Evolutionary conservation across 2,888 invertebrate genomes (phyloP), one percentile per base, ranked within the genome.

Genomic region (Eupelmus urozonus): DNA sequence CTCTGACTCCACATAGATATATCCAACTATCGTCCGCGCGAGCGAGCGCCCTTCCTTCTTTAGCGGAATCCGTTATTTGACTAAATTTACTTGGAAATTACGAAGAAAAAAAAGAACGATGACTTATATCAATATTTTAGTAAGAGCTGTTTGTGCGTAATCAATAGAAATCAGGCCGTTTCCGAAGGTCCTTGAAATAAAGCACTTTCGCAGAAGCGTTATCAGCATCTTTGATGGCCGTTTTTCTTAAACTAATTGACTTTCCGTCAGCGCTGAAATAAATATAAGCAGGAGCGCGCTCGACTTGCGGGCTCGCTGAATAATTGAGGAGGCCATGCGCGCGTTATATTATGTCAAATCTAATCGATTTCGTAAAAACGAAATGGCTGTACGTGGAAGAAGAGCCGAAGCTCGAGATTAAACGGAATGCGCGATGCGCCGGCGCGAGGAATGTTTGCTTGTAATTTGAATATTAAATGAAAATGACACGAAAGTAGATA

Each of bases 401-500:
- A 16, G n/a, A n/a, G 29, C 2, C n/a, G n/a, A n/a, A 16, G 23
- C 3, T 18, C 5, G 2, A 25, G 7, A 62, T 0, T 27, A 9
- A 16, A 11, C n/a, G 49, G 45, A 40, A 49, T 13, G 29, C 65
- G 18, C 59, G 57, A 53, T 1, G 25, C 3, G 16, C 25, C 3
- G 3, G 25, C 4, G 42, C 60, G 51, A 59, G 13, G 27, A 72
- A 63, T 72, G 63, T 73, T 73, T 73, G 45, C 63, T 25, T 23
- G 42, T 65, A 73, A 65, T 73, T 67, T 67, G 55, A 67, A 67
- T 67, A 67, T 67, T 67, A 73, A 57, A 73, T 27, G 42, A 65
- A 51, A 51, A 69, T 42, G 55, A 42, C 55, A 45, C 20, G 55
- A 27, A 72, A 63, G 49, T 63, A 63, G 62, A 63, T 72, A 63